Conservation (phyloP, 2,797 vertebrate species). For the Schizopygopsis malacanthus region DNA sequence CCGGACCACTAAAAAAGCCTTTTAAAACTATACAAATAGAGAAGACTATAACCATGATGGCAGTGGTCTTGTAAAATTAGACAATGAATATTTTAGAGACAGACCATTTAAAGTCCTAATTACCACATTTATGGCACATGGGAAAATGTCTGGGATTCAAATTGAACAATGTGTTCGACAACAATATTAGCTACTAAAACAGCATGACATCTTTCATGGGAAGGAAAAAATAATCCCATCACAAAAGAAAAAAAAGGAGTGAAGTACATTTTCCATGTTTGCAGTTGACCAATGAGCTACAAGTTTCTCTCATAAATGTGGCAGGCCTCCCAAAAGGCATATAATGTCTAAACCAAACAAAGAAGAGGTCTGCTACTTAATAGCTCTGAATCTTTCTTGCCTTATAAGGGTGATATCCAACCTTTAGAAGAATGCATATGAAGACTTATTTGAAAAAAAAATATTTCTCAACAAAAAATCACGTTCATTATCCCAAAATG, state of each 20-base stretch:
- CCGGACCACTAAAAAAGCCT: neutral
- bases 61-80: constrained; percentile 14
- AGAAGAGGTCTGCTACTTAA: constrained; percentile 58
- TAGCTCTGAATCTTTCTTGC: constrained; percentile 63
- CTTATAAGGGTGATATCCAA: constrained; percentile 58
- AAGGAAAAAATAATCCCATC: neutral
- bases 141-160: neutral
- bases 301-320: constrained; percentile 54
- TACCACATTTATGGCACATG: neutral
- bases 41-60: constrained; percentile 4
- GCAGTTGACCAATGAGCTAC: constrained; percentile 43
- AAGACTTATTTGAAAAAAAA: constrained; percentile 50
- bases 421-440: constrained; percentile 50
- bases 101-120: constrained; percentile 12
- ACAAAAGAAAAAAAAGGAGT: neutral
- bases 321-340: constrained; percentile 55
- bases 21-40: neutral
- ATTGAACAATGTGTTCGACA: neutral
- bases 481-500: no score
- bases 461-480: neutral
- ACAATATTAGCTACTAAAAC: neutral
- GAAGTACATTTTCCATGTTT: constrained; percentile 11
- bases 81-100: neutral
- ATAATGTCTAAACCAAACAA: constrained; percentile 61
- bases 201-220: neutral